Percentiles rank a stretch among this genome's conserved stretches.
phyloP scores from a whole-genome alignment of 2,888 invertebrate species.

The Axea sp. region DNA sequence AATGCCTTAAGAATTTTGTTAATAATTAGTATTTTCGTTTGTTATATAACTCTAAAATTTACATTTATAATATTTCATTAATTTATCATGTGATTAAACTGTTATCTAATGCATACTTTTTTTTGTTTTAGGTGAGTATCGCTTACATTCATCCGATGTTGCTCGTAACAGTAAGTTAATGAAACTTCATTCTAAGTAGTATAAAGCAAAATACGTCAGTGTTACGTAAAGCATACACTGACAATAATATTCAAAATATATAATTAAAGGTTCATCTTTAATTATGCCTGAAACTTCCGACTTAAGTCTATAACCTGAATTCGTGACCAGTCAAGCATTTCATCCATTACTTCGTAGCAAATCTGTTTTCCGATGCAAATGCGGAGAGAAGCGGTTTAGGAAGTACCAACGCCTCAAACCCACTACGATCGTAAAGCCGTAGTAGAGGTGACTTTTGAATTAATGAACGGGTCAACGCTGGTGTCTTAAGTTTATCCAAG shows the following conservation, averaged over 20 bases:
- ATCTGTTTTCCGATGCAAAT: conserved; percentile 76
- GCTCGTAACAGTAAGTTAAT: neutral
- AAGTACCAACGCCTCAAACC: conserved; percentile 64
- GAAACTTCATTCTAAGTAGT: too few relatives aligned
- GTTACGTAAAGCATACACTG: neutral
- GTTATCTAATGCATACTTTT: too few relatives aligned
- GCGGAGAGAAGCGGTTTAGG: conserved; percentile 65
- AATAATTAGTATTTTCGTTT: conserved; percentile 39
- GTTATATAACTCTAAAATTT: neutral
- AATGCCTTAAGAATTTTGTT: conserved; percentile 43
- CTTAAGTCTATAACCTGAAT: conserved; percentile 58
- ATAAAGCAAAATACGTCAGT: neutral
- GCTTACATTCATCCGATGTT: neutral
- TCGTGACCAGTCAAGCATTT: conserved; percentile 71
- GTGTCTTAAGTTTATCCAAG: conserved; percentile 58
- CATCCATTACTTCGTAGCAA: conserved; percentile 76
- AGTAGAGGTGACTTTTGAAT: conserved; percentile 70
- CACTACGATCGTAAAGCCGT: conserved; percentile 69
- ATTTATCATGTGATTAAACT: too few relatives aligned
- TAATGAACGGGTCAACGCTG: conserved; percentile 69
- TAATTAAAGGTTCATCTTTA: conserved; percentile 31
- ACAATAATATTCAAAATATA: conserved; percentile 9
- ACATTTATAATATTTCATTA: too few relatives aligned
- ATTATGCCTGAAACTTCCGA: conserved; percentile 37
- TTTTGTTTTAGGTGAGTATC: conserved; percentile 36